Evolutionary conservation across 2,888 invertebrate species (phyloP).

Genomic region (Noctua pronuba): DNA sequence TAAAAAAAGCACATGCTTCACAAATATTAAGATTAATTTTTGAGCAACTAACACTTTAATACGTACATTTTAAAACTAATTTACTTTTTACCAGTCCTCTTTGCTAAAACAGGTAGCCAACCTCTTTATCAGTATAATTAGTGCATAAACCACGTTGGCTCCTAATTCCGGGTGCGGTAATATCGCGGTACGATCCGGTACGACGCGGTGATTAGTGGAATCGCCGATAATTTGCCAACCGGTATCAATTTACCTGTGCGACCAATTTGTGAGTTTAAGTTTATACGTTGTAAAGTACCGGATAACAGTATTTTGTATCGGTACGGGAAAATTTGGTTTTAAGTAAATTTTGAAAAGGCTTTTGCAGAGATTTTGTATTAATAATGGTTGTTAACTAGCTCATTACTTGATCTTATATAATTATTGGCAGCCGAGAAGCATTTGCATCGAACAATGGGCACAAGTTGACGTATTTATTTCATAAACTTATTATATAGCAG

Average conservation of each 20-base stretch:
- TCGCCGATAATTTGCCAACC: constrained; percentile 70
- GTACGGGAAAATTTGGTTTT: background rate
- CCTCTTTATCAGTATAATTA: constrained; percentile 44
- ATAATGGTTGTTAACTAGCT: background rate
- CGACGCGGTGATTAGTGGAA: constrained; percentile 70
- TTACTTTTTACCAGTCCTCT: background rate
- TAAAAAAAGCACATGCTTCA: background rate
- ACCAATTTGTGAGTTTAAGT: constrained; percentile 54
- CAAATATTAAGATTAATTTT: background rate
- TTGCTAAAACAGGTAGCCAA: background rate
- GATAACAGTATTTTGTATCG: constrained; percentile 11
- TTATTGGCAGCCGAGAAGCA: too few relatives aligned
- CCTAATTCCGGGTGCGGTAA: constrained; percentile 63
- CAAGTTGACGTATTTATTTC: too few relatives aligned
- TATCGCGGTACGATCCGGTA: constrained; percentile 60
- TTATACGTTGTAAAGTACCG: constrained; percentile 18
- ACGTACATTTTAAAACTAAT: background rate
- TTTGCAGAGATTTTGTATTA: background rate
- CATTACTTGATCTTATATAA: too few relatives aligned
- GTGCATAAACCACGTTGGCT: constrained; percentile 43
- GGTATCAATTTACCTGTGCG: constrained; percentile 69
- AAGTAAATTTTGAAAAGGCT: background rate
- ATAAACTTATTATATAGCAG: too few relatives aligned
- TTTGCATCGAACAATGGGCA: too few relatives aligned
- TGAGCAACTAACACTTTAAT: background rate